A percentile compares a stretch with the other conserved stretches of the same genome.
Conservation (phyloP, 2,797 vertebrate genomes). For the Chiroxiphia lanceolata region DNA sequence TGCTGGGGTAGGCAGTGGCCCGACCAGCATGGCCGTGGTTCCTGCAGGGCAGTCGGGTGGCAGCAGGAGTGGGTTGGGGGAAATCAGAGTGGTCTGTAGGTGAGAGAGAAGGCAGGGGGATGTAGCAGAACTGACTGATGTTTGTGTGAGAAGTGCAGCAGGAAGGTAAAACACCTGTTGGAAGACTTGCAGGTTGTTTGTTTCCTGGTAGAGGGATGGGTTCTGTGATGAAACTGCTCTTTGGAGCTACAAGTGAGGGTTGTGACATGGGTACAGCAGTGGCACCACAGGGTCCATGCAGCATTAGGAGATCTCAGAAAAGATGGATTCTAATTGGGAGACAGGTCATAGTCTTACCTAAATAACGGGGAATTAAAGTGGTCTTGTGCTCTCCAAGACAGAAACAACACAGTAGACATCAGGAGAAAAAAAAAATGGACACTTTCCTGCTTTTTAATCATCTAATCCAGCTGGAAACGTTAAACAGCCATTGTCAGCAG, state of each 20-base stretch:
- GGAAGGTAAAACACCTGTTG: background rate
- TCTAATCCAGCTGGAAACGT: conserved; percentile 8
- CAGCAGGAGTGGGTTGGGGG: background rate
- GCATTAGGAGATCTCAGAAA: background rate
- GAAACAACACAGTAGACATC: background rate
- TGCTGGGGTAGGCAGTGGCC: rapidly evolving
- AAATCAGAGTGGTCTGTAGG: background rate
- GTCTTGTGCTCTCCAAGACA: background rate
- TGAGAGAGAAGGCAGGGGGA: background rate
- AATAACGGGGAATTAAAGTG: background rate
- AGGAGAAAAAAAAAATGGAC: background rate
- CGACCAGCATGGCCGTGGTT: rapidly evolving
- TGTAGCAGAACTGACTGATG: rapidly evolving
- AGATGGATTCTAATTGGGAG: background rate
- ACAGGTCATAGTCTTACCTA: rapidly evolving
- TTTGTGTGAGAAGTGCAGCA: background rate
- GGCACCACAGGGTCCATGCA: background rate
- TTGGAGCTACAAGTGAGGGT: background rate
- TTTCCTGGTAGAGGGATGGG: background rate
- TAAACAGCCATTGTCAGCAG: conserved; percentile 30
- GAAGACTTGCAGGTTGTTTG: rapidly evolving
- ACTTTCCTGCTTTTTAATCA: background rate
- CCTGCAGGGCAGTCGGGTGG: background rate
- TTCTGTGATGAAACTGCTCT: background rate
- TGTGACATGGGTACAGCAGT: background rate